phyloP scores from a whole-genome alignment of 2,797 vertebrate species.

The Vultur gryphus region DNA sequence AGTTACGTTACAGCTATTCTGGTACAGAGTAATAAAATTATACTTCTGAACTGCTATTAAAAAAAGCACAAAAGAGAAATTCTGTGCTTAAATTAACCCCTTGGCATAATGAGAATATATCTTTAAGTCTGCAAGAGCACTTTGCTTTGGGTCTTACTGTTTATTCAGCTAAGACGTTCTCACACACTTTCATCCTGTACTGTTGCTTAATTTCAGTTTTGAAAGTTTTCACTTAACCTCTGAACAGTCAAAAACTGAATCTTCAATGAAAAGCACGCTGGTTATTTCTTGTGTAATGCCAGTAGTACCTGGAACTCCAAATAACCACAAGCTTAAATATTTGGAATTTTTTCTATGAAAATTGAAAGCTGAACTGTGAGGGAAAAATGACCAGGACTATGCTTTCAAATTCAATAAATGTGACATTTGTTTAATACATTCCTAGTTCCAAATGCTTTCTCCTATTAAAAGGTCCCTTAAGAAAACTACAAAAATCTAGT shows the following conservation, averaged over 20 bases:
- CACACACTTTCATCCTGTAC: neutral
- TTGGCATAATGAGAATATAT: neutral
- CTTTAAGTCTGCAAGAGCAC: neutral
- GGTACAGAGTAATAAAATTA: neutral
- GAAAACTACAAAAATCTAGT: neutral
- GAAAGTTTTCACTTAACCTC: neutral
- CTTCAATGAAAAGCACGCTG: neutral
- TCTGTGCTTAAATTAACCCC: neutral
- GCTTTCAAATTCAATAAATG: neutral
- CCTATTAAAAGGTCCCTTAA: neutral
- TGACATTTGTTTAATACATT: neutral
- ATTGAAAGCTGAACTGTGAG: neutral
- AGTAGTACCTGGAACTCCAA: neutral
- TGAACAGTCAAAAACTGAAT: neutral
- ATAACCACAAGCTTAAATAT: neutral
- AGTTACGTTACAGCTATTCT: neutral
- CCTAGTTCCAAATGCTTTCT: neutral
- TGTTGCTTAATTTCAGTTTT: neutral
- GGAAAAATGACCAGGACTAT: neutral
- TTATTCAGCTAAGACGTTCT: neutral
- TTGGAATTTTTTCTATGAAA: neutral
- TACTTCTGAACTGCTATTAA: neutral
- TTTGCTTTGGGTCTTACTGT: neutral
- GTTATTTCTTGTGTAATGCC: neutral
- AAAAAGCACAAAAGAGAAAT: neutral